Evolutionary conservation across 1,140 invertebrate species (phyloP).

Genomic region (Hermatobates lingyangjiaoensis): DNA sequence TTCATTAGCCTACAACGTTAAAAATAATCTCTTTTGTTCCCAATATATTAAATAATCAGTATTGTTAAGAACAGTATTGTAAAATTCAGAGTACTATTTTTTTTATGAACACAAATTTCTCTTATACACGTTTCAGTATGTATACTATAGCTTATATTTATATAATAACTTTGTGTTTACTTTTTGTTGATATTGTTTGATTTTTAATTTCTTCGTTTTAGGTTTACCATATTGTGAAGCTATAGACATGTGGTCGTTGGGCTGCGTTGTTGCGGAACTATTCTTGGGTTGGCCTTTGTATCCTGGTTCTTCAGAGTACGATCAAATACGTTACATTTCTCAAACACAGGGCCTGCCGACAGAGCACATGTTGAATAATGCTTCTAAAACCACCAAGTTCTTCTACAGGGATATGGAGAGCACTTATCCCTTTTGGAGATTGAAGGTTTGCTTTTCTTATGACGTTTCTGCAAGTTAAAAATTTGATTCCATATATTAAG

Average conservation of each 20-base stretch:
- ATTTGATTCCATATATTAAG: background rate
- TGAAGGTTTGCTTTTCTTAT: conserved; percentile 41
- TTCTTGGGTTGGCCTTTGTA: conserved; percentile 99
- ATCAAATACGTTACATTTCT: conserved; percentile 84
- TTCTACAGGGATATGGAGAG: conserved; percentile 93
- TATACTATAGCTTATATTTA: too few species aligned
- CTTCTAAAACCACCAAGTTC: conserved; percentile 96
- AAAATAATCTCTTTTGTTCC: too few species aligned
- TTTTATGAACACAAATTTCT: too few species aligned
- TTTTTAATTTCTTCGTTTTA: conserved; percentile 14
- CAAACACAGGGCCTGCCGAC: conserved; percentile 54
- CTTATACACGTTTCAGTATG: too few species aligned
- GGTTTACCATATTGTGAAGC: conserved; percentile 94
- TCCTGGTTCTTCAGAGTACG: conserved; percentile 98
- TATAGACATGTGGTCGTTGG: conserved; percentile 99
- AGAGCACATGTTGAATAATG: conserved; percentile 96
- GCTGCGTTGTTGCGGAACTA: conserved; percentile 96
- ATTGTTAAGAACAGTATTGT: too few species aligned
- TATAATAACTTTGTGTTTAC: too few species aligned
- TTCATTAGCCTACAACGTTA: too few species aligned
- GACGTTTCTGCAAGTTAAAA: background rate
- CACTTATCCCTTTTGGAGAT: conserved; percentile 91
- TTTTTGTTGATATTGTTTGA: too few species aligned
- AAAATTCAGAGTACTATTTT: too few species aligned
- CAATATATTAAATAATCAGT: too few species aligned